These are phyloP conservation scores for Augochlorella aurata DNA, from an alignment of 2,888 invertebrate species.

Conservation along the genomic window DNA sequence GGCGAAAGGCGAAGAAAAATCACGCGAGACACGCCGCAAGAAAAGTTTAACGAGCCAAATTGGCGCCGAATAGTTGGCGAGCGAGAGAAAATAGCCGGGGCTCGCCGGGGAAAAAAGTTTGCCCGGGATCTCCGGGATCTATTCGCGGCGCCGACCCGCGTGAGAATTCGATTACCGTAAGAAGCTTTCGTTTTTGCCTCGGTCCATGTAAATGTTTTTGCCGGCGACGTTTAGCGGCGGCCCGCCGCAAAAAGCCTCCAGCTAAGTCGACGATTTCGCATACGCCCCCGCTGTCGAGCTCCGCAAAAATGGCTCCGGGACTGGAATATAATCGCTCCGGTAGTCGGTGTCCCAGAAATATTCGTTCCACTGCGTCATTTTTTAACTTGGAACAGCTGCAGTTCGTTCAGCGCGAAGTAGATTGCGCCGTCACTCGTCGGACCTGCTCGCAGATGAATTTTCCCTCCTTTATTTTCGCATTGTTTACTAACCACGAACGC, in stretches of 20 bases:
- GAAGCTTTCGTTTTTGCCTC: conserved; percentile 29
- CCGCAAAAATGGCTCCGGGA: neutral
- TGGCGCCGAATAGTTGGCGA: conserved; percentile 38
- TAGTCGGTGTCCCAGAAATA: neutral
- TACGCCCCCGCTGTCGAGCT: neutral
- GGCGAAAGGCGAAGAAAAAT: conserved; percentile 16
- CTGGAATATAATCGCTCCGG: neutral
- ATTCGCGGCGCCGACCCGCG: conserved; percentile 25
- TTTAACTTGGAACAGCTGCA: neutral
- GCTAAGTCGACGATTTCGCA: neutral
- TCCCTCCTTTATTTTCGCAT: neutral
- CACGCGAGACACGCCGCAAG: conserved; percentile 12
- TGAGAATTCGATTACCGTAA: conserved; percentile 59
- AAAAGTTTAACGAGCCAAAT: conserved; percentile 62
- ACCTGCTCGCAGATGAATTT: neutral
- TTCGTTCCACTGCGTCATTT: neutral
- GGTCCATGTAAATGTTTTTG: conserved; percentile 41
- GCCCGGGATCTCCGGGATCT: conserved; percentile 14
- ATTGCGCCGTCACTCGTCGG: neutral
- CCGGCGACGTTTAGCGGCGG: conserved; percentile 25
- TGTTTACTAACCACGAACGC: neutral
- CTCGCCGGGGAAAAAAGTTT: neutral
- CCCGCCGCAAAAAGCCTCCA: neutral
- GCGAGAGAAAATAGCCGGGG: conserved; percentile 37
- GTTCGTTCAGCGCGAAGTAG: neutral